phyloP scores from a whole-genome alignment of 1,140 invertebrate species.

The Aethina tumida region DNA sequence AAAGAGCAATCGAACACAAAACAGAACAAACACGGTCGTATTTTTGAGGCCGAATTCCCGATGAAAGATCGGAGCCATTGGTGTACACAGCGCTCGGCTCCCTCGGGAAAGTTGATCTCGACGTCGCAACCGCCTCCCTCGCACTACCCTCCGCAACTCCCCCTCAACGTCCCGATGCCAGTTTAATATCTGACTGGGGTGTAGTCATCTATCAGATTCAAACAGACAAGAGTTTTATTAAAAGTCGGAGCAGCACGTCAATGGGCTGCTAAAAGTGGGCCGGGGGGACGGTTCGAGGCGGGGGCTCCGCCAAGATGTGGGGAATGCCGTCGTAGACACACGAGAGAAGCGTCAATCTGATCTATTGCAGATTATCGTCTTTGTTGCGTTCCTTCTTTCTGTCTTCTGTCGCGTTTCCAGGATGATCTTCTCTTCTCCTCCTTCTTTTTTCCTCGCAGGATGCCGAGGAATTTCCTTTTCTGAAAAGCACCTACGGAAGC shows the following conservation, averaged over 20 bases:
- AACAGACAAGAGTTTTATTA: slow-evolving; percentile 24
- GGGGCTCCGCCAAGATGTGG: too few relatives aligned
- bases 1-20: slow-evolving; percentile 20
- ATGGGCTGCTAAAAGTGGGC: slow-evolving; percentile 26
- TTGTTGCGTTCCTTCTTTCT: too few relatives aligned
- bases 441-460: too few relatives aligned
- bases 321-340: slow-evolving; percentile 17
- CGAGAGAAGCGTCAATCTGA: slow-evolving; percentile 21
- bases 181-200: slow-evolving; percentile 39
- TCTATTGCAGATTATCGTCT: slow-evolving; percentile 18
- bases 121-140: slow-evolving; percentile 18
- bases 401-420: too few relatives aligned
- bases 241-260: slow-evolving; percentile 31
- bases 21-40: slow-evolving; percentile 16
- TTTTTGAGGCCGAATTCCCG: slow-evolving; percentile 16
- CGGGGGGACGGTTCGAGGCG: slow-evolving; percentile 11
- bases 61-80: slow-evolving; percentile 18
- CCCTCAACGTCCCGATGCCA: slow-evolving; percentile 19
- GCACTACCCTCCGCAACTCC: slow-evolving; percentile 10
- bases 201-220: slow-evolving; percentile 41
- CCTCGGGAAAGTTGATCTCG: slow-evolving; percentile 24
- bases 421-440: too few relatives aligned
- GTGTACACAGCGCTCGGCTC: slow-evolving; percentile 7
- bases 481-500: too few relatives aligned
- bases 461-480: too few relatives aligned